Evolutionary conservation across 2,113 vertebrate genomes (phyloP).

Genomic region (Mungos mungo): DNA sequence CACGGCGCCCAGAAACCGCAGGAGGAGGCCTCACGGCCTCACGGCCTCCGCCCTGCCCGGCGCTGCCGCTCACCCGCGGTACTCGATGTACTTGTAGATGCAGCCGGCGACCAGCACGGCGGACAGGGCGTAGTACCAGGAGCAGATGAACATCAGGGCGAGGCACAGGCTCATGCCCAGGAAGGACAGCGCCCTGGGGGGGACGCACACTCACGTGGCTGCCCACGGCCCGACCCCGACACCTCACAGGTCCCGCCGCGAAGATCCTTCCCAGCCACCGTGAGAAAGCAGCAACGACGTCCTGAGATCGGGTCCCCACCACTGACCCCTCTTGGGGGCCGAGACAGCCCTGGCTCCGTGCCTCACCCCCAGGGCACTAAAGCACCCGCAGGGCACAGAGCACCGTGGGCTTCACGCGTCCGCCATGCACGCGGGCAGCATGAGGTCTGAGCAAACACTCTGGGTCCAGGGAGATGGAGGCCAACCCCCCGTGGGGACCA

Average conservation of each 20-base stretch:
- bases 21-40: accelerated
- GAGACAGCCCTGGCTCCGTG: not conserved
- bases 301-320: accelerated
- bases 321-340: not conserved
- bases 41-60: not conserved
- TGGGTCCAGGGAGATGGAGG: not conserved
- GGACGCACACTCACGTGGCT: accelerated
- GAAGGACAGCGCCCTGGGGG: conserved; percentile 93
- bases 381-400: not conserved
- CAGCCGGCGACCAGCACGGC: conserved; percentile 95
- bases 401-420: not conserved
- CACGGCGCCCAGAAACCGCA: accelerated
- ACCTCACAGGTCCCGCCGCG: accelerated
- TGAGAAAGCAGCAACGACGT: too few relatives aligned
- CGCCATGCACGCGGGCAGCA: accelerated
- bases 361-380: not conserved
- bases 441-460: accelerated
- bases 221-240: not conserved
- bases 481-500: not conserved
- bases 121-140: conserved; percentile 96
- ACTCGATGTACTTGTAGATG: conserved; percentile 99
- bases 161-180: conserved; percentile 98
- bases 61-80: conserved; percentile 86
- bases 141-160: conserved; percentile 97
- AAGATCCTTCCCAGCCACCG: not conserved